Percentiles rank a stretch among this genome's conserved stretches.
phyloP scores from a whole-genome alignment of 2,888 invertebrate species.

The Drosophila ochracea region DNA sequence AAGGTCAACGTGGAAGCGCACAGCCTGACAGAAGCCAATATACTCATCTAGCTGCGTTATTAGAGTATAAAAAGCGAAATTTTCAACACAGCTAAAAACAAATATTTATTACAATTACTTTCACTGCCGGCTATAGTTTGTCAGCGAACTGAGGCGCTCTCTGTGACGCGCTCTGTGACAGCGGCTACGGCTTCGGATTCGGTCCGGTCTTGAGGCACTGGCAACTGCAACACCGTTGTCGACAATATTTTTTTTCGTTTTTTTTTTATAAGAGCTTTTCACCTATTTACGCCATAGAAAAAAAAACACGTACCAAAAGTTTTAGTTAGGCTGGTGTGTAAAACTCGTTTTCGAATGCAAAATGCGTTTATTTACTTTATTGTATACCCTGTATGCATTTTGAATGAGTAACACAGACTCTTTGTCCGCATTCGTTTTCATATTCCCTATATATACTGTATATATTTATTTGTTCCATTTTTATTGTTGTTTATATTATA shows the following conservation, averaged over 20 bases:
- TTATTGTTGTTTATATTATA: neutral
- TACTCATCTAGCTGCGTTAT: neutral
- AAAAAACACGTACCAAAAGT: conserved; percentile 55
- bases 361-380: conserved; percentile 34
- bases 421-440: neutral
- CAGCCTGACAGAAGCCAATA: neutral
- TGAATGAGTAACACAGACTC: neutral
- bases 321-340: conserved; percentile 33
- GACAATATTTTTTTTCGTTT: conserved; percentile 42
- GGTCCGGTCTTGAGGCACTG: conserved; percentile 38
- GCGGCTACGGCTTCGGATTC: conserved; percentile 29
- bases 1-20: no score
- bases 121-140: conserved; percentile 66
- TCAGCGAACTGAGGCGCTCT: conserved; percentile 23
- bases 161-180: conserved; percentile 4
- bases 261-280: conserved; percentile 63
- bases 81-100: conserved; percentile 40
- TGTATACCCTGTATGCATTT: conserved; percentile 3
- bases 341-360: conserved; percentile 72
- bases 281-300: conserved; percentile 63
- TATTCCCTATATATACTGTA: neutral
- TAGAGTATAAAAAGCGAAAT: conserved; percentile 60
- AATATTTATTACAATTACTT: conserved; percentile 70
- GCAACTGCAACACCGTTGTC: conserved; percentile 30
- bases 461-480: conserved; percentile 7